Conservation (phyloP, 2,113 vertebrate species). For the Lasiurus cinereus region DNA sequence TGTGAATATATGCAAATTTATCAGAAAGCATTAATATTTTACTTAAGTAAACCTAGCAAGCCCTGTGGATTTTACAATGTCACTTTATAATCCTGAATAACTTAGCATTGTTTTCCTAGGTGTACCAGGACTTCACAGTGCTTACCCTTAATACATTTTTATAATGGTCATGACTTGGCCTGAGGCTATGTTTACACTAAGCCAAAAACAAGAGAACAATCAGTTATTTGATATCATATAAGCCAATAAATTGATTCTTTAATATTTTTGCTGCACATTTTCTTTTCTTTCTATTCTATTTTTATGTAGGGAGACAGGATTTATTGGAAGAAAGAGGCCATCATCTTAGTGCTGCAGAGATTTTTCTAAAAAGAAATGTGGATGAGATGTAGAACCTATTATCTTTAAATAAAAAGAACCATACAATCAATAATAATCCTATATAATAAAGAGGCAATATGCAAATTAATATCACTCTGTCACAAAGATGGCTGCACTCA, state of each 20-base stretch:
- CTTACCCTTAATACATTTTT: neutral
- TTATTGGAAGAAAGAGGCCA: neutral
- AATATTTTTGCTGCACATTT: neutral
- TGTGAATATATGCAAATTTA: neutral
- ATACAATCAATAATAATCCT: neutral
- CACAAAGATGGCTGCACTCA: too few species aligned
- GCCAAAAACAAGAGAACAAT: slow-evolving; percentile 19
- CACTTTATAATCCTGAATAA: slow-evolving; percentile 35
- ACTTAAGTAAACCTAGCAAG: neutral
- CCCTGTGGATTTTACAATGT: neutral
- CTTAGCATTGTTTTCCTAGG: neutral
- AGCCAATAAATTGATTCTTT: slow-evolving; percentile 14
- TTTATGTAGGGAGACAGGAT: neutral
- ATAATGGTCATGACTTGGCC: neutral
- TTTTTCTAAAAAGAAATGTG: neutral
- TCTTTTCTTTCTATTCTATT: neutral
- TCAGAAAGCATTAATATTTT: neutral
- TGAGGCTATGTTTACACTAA: neutral
- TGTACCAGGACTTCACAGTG: neutral
- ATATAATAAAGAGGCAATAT: too few species aligned
- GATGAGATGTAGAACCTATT: neutral
- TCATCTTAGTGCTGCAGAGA: neutral
- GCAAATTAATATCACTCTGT: too few species aligned
- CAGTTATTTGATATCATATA: neutral
- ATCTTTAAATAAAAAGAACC: neutral